These are phyloP conservation scores for Heliconius hermathena DNA, from an alignment of 1,140 invertebrate genomes.

Conservation along the genomic window DNA sequence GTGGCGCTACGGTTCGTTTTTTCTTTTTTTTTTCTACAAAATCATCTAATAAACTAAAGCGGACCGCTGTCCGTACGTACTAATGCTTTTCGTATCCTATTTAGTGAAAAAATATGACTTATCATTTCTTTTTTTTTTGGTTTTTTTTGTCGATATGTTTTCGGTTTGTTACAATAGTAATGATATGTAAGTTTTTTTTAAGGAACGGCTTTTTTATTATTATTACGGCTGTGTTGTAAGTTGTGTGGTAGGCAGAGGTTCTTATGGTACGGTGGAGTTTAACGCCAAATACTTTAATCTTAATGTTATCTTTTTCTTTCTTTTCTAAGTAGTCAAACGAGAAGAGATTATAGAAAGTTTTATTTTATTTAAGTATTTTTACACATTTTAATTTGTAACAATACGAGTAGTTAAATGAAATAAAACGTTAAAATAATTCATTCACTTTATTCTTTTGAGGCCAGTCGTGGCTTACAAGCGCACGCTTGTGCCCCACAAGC, in stretches of 20 bases:
- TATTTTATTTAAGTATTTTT: too few species aligned
- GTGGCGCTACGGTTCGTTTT: slow-evolving; percentile 62
- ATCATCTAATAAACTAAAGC: slow-evolving; percentile 43
- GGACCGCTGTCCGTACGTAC: slow-evolving; percentile 39
- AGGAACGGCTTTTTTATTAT: not conserved
- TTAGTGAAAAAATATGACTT: slow-evolving; percentile 33
- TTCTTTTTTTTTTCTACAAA: slow-evolving; percentile 42
- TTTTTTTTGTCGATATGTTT: not conserved
- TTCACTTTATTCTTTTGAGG: too few species aligned
- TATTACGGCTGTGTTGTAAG: not conserved
- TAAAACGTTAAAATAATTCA: too few species aligned
- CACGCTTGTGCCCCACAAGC: too few species aligned
- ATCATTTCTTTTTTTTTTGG: not conserved
- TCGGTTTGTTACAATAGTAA: not conserved
- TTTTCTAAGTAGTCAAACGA: too few species aligned
- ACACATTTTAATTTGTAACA: too few species aligned
- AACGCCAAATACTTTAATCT: too few species aligned
- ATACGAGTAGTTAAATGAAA: too few species aligned
- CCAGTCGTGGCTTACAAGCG: too few species aligned
- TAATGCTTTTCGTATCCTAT: slow-evolving; percentile 33
- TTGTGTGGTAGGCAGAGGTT: not conserved
- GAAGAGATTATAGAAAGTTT: too few species aligned
- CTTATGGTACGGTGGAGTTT: too few species aligned
- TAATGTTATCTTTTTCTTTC: too few species aligned
- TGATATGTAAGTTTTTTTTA: slow-evolving; percentile 4